Percentiles rank a stretch among this genome's conserved stretches.
Evolutionary conservation across 2,888 invertebrate genomes (phyloP).

Genomic region (Dolichopus griseipennis): DNA sequence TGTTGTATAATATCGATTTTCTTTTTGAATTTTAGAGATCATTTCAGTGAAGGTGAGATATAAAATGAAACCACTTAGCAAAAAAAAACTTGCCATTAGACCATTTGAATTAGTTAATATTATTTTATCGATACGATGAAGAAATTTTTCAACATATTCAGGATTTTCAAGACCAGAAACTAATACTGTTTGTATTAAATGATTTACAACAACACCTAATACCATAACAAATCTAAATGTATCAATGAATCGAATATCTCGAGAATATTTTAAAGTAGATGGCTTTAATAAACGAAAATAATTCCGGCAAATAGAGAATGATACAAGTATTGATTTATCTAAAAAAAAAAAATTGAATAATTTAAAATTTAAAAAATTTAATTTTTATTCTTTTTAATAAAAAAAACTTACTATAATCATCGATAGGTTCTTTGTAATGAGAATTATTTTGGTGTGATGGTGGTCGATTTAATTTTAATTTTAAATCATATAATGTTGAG

Average conservation of each 20-base stretch:
- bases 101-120: slow-evolving; percentile 45
- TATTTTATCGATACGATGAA: slow-evolving; percentile 26
- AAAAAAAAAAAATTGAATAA: neutral
- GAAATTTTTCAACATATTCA: slow-evolving; percentile 30
- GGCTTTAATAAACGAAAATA: slow-evolving; percentile 31
- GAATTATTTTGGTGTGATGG: neutral
- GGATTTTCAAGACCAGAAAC: slow-evolving; percentile 30
- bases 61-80: slow-evolving; percentile 49
- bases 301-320: slow-evolving; percentile 35
- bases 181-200: slow-evolving; percentile 29
- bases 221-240: slow-evolving; percentile 30
- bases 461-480: neutral
- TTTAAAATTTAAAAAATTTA: too few species aligned
- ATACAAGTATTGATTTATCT: neutral
- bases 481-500: neutral
- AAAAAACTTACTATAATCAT: neutral
- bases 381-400: neutral
- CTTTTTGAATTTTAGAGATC: neutral
- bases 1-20: slow-evolving; percentile 20
- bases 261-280: slow-evolving; percentile 24
- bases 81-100: slow-evolving; percentile 49
- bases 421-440: neutral
- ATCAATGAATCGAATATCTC: slow-evolving; percentile 33
- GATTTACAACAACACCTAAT: slow-evolving; percentile 30
- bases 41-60: slow-evolving; percentile 25